Conservation (phyloP, 2,797 vertebrate genomes). For the Myotis myotis region DNA sequence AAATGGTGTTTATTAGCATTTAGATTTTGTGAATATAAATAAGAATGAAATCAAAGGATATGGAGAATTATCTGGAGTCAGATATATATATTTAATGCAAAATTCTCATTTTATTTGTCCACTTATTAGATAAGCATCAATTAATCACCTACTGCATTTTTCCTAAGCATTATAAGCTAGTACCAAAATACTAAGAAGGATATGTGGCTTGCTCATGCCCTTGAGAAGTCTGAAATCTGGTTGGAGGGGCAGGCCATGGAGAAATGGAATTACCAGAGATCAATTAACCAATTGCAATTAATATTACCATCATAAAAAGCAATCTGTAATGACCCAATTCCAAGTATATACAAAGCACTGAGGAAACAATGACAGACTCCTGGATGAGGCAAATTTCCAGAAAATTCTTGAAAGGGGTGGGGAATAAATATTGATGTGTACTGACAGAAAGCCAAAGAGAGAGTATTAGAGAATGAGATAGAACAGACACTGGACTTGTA, state of each 20-base stretch:
- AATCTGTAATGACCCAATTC: not conserved
- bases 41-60: constrained; percentile 23
- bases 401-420: not conserved
- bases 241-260: not conserved
- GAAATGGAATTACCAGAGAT: not conserved
- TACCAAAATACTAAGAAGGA: not conserved
- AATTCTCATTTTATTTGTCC: not conserved
- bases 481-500: not conserved
- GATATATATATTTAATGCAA: not conserved
- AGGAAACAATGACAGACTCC: not conserved
- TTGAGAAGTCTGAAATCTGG: not conserved
- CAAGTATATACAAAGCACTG: not conserved
- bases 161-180: not conserved
- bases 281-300: not conserved
- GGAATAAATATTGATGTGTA: not conserved
- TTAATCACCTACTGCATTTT: not conserved
- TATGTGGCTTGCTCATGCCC: not conserved
- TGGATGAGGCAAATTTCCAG: not conserved
- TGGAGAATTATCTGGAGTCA: not conserved
- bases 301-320: not conserved
- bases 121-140: not conserved
- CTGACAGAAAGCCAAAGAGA: not conserved
- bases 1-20: constrained; percentile 49
- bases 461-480: not conserved
- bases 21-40: not conserved